Base-by-base conservation (phyloP, 2,113 vertebrate species). In the Picathartes gymnocephalus region DNA sequence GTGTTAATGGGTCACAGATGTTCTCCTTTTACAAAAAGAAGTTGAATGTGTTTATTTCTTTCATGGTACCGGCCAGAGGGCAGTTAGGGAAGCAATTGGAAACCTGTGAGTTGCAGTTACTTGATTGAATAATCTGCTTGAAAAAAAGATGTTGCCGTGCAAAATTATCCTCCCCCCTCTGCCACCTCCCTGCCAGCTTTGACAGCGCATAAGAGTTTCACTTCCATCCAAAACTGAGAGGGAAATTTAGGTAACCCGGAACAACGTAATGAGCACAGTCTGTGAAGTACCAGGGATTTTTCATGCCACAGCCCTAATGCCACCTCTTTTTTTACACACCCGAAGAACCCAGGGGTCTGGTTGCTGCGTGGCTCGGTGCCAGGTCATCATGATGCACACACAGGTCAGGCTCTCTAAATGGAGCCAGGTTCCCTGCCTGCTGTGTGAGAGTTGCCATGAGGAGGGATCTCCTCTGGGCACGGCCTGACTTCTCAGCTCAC, bases 231-330 rank as follows among this genome's bases (percentile, higher is more conserved):
- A 95, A 95, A 86, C 76, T 27, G 15, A 61, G 21, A 45, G 48
- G 88, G 90, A 23, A 86, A 88, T 96, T 95, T 62, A 95, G 62
- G 68, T 80, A 90, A 80, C 78, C 47, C 77, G 73, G 74, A 73
- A 48, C 42, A 72, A 50, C 0, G 0, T 58, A 54, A 90, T 11
- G 27, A 3, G 2, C 33, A 9, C 2, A 1, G 20, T 61, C 76
- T 78, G 92, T 94, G 90, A 95, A 93, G 58, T 40, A 95, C 88
- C 86, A 81, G 72, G 94, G 92, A 77, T 86, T 95, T 97, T 94
- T 95, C 56, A 27, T 7, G 11, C 62, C 71, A 12, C 62, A 48
- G 30, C 18, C 47, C 44, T 50, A 90, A 86, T 54, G 51, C 23
- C 45, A 51, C 6, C 51, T 56, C 65, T 81, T 61, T 60, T 79